Conservation (phyloP, 2,113 vertebrate genomes). For the Penelope pileata region DNA sequence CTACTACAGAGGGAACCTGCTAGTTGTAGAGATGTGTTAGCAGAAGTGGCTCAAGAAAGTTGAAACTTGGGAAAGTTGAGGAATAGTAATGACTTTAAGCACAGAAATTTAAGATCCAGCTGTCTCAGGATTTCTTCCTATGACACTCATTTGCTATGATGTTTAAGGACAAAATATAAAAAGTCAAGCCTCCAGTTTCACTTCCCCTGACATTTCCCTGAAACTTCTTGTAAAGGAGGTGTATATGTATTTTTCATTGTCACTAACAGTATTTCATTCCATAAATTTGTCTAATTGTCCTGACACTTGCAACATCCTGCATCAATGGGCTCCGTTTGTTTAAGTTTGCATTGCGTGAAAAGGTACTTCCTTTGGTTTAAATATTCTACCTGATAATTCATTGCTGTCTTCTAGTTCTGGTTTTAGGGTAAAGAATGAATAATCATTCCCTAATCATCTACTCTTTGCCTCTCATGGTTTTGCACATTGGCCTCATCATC, state of each 20-base stretch:
- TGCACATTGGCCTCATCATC: not conserved
- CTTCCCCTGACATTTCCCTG: not conserved
- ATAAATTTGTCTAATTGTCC: not conserved
- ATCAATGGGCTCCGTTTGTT: not conserved
- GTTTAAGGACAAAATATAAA: not conserved
- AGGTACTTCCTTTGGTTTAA: not conserved
- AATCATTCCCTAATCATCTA: not conserved
- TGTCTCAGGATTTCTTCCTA: not conserved
- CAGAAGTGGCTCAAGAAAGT: not conserved
- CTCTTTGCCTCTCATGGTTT: not conserved
- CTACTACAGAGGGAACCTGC: not conserved
- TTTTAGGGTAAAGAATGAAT: conserved; percentile 18
- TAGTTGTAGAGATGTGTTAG: not conserved
- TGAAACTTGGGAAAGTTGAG: not conserved
- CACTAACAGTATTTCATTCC: not conserved
- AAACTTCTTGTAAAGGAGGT: not conserved
- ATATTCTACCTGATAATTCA: not conserved
- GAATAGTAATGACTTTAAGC: not conserved
- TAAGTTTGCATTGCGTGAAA: not conserved
- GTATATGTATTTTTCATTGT: conserved; percentile 16
- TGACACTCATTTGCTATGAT: not conserved
- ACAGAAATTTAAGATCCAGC: not conserved
- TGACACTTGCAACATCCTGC: not conserved
- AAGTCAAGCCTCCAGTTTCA: conserved; percentile 4
- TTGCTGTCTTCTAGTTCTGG: not conserved